Evolutionary conservation across 2,113 vertebrate genomes (phyloP).

Genomic region (Mystacornis crossleyi): DNA sequence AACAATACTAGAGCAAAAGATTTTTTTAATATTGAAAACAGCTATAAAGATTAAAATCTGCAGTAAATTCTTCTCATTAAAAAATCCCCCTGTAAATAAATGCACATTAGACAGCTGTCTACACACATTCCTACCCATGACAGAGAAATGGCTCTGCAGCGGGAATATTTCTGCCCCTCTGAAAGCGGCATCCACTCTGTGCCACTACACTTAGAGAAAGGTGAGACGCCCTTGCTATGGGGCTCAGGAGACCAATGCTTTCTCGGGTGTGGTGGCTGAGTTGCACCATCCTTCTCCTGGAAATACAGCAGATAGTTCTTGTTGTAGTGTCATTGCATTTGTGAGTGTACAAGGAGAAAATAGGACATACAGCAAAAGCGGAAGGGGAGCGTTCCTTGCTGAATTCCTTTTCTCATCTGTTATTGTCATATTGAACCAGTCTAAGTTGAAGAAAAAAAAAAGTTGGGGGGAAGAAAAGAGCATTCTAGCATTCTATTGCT

Average conservation of each 20-base stretch:
- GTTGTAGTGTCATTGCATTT: neutral
- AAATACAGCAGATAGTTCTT: neutral
- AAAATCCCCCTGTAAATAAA: neutral
- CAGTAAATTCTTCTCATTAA: neutral
- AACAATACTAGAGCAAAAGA: neutral
- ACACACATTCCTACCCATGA: neutral
- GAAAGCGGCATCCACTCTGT: neutral
- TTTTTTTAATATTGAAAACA: neutral
- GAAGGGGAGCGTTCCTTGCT: neutral
- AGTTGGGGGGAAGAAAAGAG: rapidly evolving
- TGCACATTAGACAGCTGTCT: neutral
- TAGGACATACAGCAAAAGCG: neutral
- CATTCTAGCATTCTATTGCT: neutral
- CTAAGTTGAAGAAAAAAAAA: neutral
- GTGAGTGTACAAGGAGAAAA: neutral
- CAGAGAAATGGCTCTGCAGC: neutral
- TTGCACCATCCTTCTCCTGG: neutral
- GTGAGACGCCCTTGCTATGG: neutral
- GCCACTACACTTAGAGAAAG: rapidly evolving
- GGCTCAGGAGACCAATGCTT: neutral
- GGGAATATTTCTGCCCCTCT: neutral
- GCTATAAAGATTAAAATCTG: neutral
- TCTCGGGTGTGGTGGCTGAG: neutral
- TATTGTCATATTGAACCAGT: neutral
- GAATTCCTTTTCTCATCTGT: neutral